phyloP scores from a whole-genome alignment of 2,797 vertebrate species.

The Eurystomus glaucurus region DNA sequence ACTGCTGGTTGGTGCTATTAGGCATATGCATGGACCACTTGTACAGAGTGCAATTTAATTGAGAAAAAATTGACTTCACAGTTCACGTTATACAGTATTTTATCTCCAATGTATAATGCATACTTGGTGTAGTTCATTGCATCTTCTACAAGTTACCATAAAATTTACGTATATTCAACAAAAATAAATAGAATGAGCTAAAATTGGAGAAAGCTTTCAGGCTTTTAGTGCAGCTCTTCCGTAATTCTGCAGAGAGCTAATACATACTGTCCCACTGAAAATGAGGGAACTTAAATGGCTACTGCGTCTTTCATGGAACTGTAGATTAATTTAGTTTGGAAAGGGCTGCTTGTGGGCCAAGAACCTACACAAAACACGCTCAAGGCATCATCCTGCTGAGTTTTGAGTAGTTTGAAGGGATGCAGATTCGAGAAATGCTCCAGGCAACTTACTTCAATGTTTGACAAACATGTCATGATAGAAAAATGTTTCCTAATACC shows the following conservation, averaged over 20 bases:
- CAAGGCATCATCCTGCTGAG: background rate
- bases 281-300: background rate
- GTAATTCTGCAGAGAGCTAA: background rate
- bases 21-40: background rate
- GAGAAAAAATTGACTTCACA: background rate
- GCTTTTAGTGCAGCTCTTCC: background rate
- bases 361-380: background rate
- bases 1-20: background rate
- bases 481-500: background rate
- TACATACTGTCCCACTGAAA: background rate
- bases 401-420: background rate
- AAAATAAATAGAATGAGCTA: background rate
- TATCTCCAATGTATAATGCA: background rate
- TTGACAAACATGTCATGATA: background rate
- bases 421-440: background rate
- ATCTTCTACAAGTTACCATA: background rate
- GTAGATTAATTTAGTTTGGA: background rate
- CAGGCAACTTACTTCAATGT: background rate
- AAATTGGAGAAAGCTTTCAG: background rate
- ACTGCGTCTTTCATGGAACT: background rate
- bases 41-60: background rate
- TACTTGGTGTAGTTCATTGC: background rate
- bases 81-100: background rate
- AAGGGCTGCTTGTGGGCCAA: background rate
- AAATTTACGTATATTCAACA: background rate